These are phyloP conservation scores for Gorsachius goisagi DNA, from an alignment of 2,113 vertebrate genomes.

Conservation along the genomic window DNA sequence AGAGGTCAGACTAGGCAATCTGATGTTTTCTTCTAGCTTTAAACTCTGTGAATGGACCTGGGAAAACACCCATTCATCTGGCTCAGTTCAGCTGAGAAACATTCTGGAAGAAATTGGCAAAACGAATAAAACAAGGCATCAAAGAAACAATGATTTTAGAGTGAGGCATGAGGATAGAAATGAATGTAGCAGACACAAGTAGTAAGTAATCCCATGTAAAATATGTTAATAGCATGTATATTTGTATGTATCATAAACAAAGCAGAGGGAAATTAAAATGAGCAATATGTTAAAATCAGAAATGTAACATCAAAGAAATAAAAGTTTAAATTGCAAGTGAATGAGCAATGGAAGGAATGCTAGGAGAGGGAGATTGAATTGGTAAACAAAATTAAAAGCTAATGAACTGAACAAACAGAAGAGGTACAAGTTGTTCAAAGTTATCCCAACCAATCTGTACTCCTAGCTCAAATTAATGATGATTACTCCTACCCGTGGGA, in stretches of 20 bases:
- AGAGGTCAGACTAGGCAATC: not conserved
- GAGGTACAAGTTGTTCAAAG: not conserved
- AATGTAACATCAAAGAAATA: not conserved
- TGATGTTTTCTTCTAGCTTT: not conserved
- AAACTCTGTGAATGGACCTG: not conserved
- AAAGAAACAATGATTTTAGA: not conserved
- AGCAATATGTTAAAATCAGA: not conserved
- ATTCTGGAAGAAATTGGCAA: not conserved
- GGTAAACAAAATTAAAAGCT: not conserved
- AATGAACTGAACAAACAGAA: not conserved
- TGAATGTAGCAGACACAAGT: not conserved
- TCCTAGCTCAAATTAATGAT: not conserved
- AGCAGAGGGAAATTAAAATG: not conserved
- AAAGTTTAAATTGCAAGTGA: not conserved
- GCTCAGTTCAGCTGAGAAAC: not conserved
- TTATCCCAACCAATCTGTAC: not conserved
- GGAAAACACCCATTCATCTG: not conserved
- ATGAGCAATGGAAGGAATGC: not conserved
- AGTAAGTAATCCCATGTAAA: not conserved
- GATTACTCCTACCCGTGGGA: not conserved
- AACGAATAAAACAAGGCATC: not conserved
- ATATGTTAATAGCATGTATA: not conserved
- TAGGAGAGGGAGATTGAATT: not conserved
- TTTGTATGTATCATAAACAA: not conserved
- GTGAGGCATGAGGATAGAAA: not conserved